Conservation (phyloP, 2,888 invertebrate genomes). For the Chaetogeoica ovagalla region DNA sequence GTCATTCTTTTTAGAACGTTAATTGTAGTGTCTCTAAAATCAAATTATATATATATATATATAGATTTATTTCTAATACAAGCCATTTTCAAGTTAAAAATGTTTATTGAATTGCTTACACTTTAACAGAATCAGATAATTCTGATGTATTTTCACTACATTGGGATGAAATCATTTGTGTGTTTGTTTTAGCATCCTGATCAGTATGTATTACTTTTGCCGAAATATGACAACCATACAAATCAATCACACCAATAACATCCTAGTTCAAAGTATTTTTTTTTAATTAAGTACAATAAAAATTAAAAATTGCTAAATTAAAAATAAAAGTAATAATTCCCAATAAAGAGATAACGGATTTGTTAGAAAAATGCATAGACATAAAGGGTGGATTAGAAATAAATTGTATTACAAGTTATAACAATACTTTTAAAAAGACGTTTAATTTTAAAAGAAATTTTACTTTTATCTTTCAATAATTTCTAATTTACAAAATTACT, state of each 20-base stretch:
- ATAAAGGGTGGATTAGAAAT: too few relatives aligned
- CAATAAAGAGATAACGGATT: too few relatives aligned
- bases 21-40: conserved; percentile 49
- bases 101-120: conserved; percentile 13
- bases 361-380: too few relatives aligned
- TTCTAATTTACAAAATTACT: too few relatives aligned
- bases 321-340: too few relatives aligned
- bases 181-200: conserved; percentile 35
- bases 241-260: conserved; percentile 91
- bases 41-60: not conserved
- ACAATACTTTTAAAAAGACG: too few relatives aligned
- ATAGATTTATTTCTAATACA: not conserved
- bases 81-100: not conserved
- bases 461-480: too few relatives aligned
- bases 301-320: not conserved
- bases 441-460: too few relatives aligned
- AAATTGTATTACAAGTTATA: too few relatives aligned
- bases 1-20: conserved; percentile 51
- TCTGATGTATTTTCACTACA: conserved; percentile 47
- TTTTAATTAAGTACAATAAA: conserved; percentile 57
- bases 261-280: conserved; percentile 62
- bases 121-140: conserved; percentile 49
- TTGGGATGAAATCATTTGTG: conserved; percentile 37
- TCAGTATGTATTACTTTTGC: conserved; percentile 47
- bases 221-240: conserved; percentile 71